These are phyloP conservation scores for Lates japonicus DNA, from an alignment of 2,797 vertebrate genomes.

Conservation along the genomic window DNA sequence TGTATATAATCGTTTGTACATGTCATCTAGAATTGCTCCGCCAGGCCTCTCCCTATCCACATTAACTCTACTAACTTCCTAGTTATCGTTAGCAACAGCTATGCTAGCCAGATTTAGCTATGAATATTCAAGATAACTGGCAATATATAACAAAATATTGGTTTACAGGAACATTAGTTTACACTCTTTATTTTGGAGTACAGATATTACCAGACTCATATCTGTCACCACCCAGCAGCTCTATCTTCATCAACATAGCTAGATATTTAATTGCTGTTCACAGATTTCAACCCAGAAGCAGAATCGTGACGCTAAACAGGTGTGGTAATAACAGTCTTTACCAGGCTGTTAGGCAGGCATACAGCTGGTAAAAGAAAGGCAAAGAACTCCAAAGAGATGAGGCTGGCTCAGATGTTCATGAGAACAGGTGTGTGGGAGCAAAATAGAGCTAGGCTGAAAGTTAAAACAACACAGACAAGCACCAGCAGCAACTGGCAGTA, in stretches of 20 bases:
- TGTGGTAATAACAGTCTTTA: not conserved
- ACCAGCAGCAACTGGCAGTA: not conserved
- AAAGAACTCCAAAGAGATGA: conserved; percentile 1
- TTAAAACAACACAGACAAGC: not conserved
- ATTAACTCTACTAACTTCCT: not conserved
- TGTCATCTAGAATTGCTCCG: not conserved
- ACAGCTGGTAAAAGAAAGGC: not conserved
- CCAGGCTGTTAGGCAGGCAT: not conserved
- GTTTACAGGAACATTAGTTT: not conserved
- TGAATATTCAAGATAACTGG: not conserved
- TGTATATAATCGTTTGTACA: not conserved
- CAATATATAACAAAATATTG: not conserved
- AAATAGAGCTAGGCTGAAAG: conserved; percentile 2
- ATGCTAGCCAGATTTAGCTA: not conserved
- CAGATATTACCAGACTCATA: not conserved
- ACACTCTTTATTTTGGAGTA: not conserved
- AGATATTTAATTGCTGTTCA: not conserved
- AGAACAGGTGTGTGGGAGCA: not conserved
- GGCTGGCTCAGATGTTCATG: not conserved
- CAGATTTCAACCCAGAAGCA: not conserved
- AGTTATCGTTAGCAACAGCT: not conserved
- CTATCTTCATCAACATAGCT: not conserved
- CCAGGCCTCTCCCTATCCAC: not conserved
- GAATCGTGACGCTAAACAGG: conserved; percentile 2
- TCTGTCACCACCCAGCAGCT: conserved; percentile 2